Evolutionary conservation across 2,888 invertebrate genomes (phyloP), one percentile per base, ranked within the genome.

Genomic region (Dioctria rufipes): DNA sequence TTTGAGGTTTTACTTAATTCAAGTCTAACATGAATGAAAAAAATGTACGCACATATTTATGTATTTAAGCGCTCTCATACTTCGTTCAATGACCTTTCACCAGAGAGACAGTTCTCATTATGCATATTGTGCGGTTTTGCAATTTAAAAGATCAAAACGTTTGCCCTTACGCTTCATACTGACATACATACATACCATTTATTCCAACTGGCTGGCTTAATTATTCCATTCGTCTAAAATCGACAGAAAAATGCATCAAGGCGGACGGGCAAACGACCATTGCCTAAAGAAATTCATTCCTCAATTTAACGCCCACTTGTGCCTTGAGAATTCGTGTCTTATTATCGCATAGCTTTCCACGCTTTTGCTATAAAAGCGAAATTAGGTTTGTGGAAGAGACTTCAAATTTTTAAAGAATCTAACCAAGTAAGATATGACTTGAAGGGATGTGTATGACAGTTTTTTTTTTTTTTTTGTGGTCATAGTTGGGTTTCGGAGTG

Each of bases 301-400:
- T 54, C 6, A 11, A 54, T 54, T 54, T 54, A 4, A 4, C 54
- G 54, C 54, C 54, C 54, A 54, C 54, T 54, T 46, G 49, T 9
- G 9, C 5, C 9, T 5, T 46, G 49, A 46, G 6, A 46, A 46
- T 8, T 54, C 54, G 54, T 54, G 54, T n/a, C 54, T 46, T 9
- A 5, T 11, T 54, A 54, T 6, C 25, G 25, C 54, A 11, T 54
- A n/a, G 6, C 54, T 54, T 54, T 54, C 11, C 54, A n/a, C 54
- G 54, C 11, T 54, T 54, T 54, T 54, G 9, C 11, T 54, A 54
- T n/a, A 54, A 25, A 54, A n/a, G 54, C 54, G 54, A 54, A 54
- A 54, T 54, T 54, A 54, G 54, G 54, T 69, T 51, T 39, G 39
- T 37, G 69, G 69, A 51, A 51, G 25, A 69, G 69, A 49, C 54